Conservation (phyloP, 2,113 vertebrate species). For the Pseudois nayaur region DNA sequence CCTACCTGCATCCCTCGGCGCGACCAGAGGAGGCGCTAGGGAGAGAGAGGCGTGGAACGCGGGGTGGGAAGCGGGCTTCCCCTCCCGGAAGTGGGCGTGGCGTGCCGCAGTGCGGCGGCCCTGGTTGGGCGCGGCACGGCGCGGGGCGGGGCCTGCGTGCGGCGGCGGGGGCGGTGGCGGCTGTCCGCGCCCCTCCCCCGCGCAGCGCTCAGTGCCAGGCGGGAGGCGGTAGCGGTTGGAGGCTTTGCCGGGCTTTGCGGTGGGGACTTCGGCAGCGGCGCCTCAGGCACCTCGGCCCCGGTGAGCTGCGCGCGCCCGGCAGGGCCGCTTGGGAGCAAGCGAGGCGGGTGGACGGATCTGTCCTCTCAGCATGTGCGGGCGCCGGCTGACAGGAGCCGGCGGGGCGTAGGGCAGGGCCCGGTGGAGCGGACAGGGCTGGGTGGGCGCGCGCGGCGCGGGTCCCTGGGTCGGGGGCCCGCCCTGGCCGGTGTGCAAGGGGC, state of each 20-base stretch:
- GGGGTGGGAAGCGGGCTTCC: conserved; percentile 17
- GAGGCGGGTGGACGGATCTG: background rate
- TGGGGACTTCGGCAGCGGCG: conserved; percentile 46
- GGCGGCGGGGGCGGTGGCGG: conserved; percentile 1
- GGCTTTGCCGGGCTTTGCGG: conserved; percentile 39
- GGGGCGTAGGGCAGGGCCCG: background rate
- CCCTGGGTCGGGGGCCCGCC: background rate
- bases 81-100: conserved; percentile 60
- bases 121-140: conserved; percentile 45
- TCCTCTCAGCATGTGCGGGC: background rate
- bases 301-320: conserved; percentile 57
- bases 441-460: background rate
- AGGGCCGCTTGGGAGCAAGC: background rate
- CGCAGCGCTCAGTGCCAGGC: conserved; percentile 67
- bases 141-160: conserved; percentile 43
- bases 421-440: background rate
- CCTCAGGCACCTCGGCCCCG: conserved; percentile 61
- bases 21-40: conserved; percentile 38
- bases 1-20: background rate
- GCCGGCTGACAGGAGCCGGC: conserved; percentile 62
- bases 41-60: background rate
- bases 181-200: conserved; percentile 62
- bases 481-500: background rate
- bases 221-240: conserved; percentile 70
- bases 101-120: fast-evolving